Evolutionary conservation across 2,113 vertebrate genomes (phyloP).

Genomic region (Murina feae): DNA sequence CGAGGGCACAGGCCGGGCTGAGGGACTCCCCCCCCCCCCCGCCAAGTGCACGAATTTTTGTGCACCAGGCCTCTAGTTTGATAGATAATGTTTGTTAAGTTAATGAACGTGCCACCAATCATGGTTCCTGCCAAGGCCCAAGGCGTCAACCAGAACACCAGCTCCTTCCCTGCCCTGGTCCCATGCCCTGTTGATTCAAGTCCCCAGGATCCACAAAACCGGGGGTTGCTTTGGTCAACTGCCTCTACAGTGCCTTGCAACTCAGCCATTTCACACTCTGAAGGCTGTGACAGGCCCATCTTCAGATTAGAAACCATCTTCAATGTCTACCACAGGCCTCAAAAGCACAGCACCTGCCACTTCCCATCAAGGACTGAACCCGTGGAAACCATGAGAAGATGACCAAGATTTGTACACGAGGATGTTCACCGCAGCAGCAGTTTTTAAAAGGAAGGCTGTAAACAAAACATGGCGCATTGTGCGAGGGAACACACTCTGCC

Average conservation of each 20-base stretch:
- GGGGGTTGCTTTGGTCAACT: too few species aligned
- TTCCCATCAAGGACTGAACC: not conserved
- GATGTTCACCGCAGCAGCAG: accelerated
- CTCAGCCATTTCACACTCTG: not conserved
- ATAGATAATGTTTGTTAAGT: not conserved
- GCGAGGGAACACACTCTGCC: not conserved
- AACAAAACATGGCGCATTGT: not conserved
- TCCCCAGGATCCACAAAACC: not conserved
- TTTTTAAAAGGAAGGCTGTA: not conserved
- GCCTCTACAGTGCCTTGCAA: not conserved
- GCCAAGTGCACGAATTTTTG: too few species aligned
- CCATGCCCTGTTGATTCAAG: not conserved
- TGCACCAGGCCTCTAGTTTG: too few species aligned
- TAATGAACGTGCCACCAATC: not conserved
- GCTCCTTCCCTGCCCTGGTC: not conserved
- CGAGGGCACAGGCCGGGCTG: too few species aligned
- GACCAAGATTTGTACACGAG: too few species aligned
- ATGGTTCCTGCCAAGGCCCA: not conserved
- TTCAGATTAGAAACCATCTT: not conserved
- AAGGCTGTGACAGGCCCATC: not conserved
- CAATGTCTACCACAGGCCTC: not conserved
- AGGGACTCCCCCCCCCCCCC: too few species aligned
- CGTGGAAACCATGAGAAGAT: not conserved
- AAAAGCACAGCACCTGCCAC: not conserved
- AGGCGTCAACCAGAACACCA: not conserved